Base-by-base conservation (phyloP, 2,888 invertebrate species). In the Sacculina carcini region DNA sequence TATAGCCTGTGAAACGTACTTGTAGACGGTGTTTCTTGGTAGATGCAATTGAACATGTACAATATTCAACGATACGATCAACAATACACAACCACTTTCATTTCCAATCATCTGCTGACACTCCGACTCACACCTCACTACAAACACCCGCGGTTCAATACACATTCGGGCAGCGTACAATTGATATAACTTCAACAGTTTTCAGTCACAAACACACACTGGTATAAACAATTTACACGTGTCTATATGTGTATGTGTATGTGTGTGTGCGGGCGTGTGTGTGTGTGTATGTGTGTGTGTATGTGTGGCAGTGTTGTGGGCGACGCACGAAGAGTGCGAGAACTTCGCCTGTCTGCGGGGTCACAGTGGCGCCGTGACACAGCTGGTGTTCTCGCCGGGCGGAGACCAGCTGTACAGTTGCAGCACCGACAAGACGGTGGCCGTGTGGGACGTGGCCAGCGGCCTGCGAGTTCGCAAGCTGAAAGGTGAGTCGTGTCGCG, bases 321-420 rank as follows among this genome's bases (percentile, higher is more conserved):
- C 81, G 64, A 89, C 92, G 1, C 92, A 89, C 62, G 96, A 89
- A 0, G 92, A 98, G 63, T 98, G 98, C 67, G 92, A 96, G 62
- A 99, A 98, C 65, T 77, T 92, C 57, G 82, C 86, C 60, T 78
- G 82, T 21, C 76, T 99, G 75, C 75, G 77, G 19, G 94, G 94
- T 0, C 98, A 99, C 67, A 83, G 82, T 0, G 98, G 96, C 1
- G 89, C 94, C 2, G 72, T 98, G 2, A 79, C 90, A 77, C 92
- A 99, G 64, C 68, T 96, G 10, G 80, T 83, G 63, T 86, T 85
- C 62, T 80, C 79, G 2, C 76, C 83, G 0, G 85, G 62, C 55
- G 87, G 86, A 1, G 69, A 75, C n/a, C 75, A 79, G 57, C 68
- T 96, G 36, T 86, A 83, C 65, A 80, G 90, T 0, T 83, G 89